These are phyloP conservation scores for Actias luna DNA, from an alignment of 2,888 invertebrate genomes.

Conservation along the genomic window DNA sequence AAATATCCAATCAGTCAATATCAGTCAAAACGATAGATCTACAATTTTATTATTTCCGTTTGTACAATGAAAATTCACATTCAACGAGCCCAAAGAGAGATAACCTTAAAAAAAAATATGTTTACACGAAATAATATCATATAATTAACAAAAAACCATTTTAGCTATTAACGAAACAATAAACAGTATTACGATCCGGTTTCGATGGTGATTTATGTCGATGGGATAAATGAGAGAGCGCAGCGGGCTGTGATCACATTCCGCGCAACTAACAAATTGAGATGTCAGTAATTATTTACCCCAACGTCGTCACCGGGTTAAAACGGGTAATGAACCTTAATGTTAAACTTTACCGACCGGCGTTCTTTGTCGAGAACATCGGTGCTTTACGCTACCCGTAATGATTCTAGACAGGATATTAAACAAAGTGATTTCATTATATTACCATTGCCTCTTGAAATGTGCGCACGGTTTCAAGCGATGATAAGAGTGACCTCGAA, in stretches of 20 bases:
- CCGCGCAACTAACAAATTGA: conserved; percentile 49
- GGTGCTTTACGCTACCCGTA: too few species aligned
- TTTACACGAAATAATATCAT: not conserved
- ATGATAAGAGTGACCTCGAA: too few species aligned
- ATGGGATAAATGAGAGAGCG: conserved; percentile 31
- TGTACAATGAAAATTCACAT: too few species aligned
- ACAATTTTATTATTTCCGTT: too few species aligned
- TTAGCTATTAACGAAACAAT: conserved; percentile 23
- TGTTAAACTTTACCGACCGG: conserved; percentile 24
- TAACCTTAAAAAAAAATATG: not conserved
- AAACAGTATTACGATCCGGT: conserved; percentile 49
- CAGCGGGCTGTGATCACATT: conserved; percentile 41
- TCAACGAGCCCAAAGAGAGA: not conserved
- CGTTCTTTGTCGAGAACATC: conserved; percentile 34
- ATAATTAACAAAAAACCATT: conserved; percentile 9
- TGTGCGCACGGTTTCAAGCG: too few species aligned
- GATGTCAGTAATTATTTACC: conserved; percentile 59
- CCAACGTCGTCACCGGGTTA: conserved; percentile 46
- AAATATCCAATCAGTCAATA: too few species aligned
- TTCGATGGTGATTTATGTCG: conserved; percentile 51
- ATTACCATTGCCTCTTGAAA: too few species aligned
- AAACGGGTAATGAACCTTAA: conserved; percentile 27
- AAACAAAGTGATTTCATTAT: too few species aligned
- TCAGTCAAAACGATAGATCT: too few species aligned
- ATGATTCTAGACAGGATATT: too few species aligned